A percentile compares a stretch with the other conserved stretches of the same genome.
phyloP scores from a whole-genome alignment of 2,113 vertebrate species.

The Rousettus leschenaultii region DNA sequence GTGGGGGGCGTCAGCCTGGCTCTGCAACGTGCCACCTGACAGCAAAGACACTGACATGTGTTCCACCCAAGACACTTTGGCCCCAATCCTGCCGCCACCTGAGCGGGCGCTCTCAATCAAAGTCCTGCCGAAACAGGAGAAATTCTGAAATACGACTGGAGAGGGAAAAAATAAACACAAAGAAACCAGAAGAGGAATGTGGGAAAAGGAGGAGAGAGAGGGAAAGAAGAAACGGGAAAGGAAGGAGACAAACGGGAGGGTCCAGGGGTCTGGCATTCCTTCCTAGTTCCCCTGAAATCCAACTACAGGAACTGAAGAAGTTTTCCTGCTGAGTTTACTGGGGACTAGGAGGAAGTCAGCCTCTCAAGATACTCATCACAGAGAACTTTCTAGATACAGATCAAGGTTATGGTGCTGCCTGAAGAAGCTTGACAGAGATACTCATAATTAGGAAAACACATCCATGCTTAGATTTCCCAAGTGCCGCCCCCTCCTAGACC shows the following conservation, averaged over 20 bases:
- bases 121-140: neutral
- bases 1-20: no score
- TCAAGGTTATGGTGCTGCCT: neutral
- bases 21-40: rapidly evolving
- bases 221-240: no score
- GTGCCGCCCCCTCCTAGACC: neutral
- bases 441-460: neutral
- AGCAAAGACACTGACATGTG: rapidly evolving
- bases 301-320: rapidly evolving
- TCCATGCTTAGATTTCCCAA: neutral
- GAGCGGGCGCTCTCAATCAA: neutral
- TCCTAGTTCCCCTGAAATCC: rapidly evolving
- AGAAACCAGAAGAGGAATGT: neutral
- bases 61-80: no score
- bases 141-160: neutral
- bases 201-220: neutral
- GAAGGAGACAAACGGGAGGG: neutral
- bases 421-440: neutral
- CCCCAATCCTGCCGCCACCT: rapidly evolving
- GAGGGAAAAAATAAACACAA: neutral
- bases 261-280: no score
- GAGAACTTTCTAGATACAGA: neutral
- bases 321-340: neutral
- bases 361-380: rapidly evolving
- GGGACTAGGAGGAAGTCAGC: neutral